A percentile compares a stretch with the other conserved stretches of the same genome.
Conservation (phyloP, 2,113 vertebrate species). For the Chaenocephalus aceratus region DNA sequence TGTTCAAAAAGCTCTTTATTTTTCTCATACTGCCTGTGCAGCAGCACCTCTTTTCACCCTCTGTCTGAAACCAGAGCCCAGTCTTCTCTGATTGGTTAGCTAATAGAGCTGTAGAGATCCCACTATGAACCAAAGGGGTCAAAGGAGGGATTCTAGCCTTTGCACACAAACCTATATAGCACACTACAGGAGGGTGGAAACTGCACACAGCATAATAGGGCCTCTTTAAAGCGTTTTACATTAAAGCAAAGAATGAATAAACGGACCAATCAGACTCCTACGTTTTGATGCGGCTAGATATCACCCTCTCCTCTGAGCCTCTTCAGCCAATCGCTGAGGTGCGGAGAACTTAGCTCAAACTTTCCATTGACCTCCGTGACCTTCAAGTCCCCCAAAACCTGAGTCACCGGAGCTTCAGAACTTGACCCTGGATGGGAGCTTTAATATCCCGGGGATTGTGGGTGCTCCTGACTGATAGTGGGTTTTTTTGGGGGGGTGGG, state of each 20-base stretch:
- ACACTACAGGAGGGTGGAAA: too few relatives aligned
- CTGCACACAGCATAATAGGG: too few relatives aligned
- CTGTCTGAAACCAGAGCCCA: too few relatives aligned
- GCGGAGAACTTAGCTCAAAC: conserved; percentile 56
- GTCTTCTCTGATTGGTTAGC: too few relatives aligned
- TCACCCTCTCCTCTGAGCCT: conserved; percentile 25
- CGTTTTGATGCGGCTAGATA: conserved; percentile 24
- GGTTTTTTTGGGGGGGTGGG: conserved; percentile 7
- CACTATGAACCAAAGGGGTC: too few relatives aligned
- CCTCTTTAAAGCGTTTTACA: too few relatives aligned
- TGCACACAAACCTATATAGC: too few relatives aligned
- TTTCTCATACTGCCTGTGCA: too few relatives aligned
- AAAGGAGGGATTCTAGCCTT: too few relatives aligned
- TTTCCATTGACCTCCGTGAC: conserved; percentile 55
- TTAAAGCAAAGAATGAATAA: neutral
- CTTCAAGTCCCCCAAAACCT: conserved; percentile 44
- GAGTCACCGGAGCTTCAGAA: conserved; percentile 59
- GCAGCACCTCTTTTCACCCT: too few relatives aligned
- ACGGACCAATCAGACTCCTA: neutral
- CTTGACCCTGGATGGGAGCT: conserved; percentile 68
- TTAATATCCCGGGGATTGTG: conserved; percentile 73
- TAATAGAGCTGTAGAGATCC: too few relatives aligned
- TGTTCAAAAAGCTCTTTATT: too few relatives aligned
- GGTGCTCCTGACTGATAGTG: conserved; percentile 77
- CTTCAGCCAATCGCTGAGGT: conserved; percentile 51